Conservation (phyloP, 2,113 vertebrate species). For the Eulemur macaco region DNA sequence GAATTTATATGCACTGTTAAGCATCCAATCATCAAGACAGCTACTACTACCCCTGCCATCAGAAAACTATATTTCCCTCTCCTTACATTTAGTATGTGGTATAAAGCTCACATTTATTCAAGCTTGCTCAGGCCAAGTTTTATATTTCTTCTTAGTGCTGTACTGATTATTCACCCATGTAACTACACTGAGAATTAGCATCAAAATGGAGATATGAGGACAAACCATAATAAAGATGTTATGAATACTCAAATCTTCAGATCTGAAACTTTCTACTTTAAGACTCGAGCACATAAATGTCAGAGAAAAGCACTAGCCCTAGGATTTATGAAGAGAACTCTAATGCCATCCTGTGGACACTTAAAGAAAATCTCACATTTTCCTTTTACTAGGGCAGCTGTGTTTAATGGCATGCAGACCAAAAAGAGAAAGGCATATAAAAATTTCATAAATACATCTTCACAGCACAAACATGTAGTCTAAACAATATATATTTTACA, state of each 20-base stretch:
- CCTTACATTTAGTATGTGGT: conserved; percentile 46
- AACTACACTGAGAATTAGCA: conserved; percentile 60
- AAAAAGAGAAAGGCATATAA: neutral
- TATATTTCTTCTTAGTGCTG: conserved; percentile 41
- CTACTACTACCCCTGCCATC: conserved; percentile 49
- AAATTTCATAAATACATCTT: neutral
- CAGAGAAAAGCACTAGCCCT: conserved; percentile 58
- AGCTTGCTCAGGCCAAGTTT: conserved; percentile 60
- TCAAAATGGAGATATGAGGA: conserved; percentile 58
- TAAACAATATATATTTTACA: neutral
- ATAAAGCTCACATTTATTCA: conserved; percentile 70
- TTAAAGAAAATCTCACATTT: conserved; percentile 20
- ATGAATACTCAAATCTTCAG: conserved; percentile 40
- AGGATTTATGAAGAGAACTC: conserved; percentile 26
- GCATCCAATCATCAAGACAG: conserved; percentile 52
- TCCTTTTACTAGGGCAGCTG: neutral
- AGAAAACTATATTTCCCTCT: conserved; percentile 56
- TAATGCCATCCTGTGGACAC: conserved; percentile 64
- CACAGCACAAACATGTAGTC: neutral
- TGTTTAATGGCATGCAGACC: neutral
- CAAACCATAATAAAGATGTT: conserved; percentile 65
- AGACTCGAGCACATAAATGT: conserved; percentile 67
- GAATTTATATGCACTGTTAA: conserved; percentile 73
- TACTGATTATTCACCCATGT: conserved; percentile 63
- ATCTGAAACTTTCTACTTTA: conserved; percentile 66